These are phyloP conservation scores for Ailuropoda melanoleuca DNA, from an alignment of 2,113 vertebrate genomes.

Conservation along the genomic window DNA sequence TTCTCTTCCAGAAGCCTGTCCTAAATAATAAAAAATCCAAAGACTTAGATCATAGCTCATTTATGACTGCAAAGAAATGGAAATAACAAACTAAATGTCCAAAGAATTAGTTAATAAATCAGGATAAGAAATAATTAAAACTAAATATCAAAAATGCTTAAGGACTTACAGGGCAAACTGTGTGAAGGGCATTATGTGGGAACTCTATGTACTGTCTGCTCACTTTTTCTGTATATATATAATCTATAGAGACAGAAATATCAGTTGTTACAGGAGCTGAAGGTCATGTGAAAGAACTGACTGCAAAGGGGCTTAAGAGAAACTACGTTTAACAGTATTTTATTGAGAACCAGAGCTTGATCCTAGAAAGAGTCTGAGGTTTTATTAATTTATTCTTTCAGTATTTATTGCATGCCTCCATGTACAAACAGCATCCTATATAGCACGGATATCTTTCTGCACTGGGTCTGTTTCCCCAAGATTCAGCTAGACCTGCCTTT, in stretches of 20 bases:
- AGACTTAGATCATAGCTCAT: background rate
- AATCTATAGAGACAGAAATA: background rate
- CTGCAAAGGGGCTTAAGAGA: background rate
- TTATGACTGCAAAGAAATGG: background rate
- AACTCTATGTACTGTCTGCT: background rate
- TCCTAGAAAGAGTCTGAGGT: background rate
- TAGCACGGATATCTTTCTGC: background rate
- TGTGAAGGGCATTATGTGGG: background rate
- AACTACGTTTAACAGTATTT: background rate
- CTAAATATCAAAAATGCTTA: background rate
- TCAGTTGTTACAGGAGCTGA: background rate
- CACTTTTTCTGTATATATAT: background rate
- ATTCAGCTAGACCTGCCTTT: background rate
- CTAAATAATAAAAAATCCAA: conserved; percentile 43
- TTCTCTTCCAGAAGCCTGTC: background rate
- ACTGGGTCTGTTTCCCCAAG: background rate
- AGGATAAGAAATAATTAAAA: conserved; percentile 23
- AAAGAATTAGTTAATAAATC: conserved; percentile 14
- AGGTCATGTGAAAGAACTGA: background rate
- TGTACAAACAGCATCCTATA: background rate
- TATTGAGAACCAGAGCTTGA: background rate
- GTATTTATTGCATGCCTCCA: background rate
- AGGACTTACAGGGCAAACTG: background rate
- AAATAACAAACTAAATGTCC: background rate
- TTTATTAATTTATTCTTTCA: conserved; percentile 21